Percentiles rank a stretch among this genome's conserved stretches.
Evolutionary conservation across 2,113 vertebrate species (phyloP).

Genomic region (Rhinogobius similis): DNA sequence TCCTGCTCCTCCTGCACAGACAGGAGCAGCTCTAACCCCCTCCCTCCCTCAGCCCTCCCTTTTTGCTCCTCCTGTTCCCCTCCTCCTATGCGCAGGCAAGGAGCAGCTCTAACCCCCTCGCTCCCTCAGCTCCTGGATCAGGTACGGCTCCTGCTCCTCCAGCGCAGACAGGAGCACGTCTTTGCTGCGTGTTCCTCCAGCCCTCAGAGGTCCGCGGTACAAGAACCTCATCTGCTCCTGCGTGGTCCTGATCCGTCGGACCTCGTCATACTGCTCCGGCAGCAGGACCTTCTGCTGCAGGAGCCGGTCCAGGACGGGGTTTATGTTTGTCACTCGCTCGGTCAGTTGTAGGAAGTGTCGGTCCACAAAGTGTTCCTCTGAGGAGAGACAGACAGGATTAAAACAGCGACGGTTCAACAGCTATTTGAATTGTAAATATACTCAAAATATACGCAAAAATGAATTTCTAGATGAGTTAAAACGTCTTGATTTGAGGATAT

Average conservation of each 20-base stretch:
- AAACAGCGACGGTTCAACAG: no score
- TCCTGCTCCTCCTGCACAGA: no score
- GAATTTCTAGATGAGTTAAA: no score
- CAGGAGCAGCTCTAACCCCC: no score
- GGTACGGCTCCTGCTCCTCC: not conserved
- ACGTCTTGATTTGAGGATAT: no score
- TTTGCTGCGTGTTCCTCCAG: not conserved
- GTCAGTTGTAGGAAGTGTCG: not conserved
- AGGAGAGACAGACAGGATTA: not conserved
- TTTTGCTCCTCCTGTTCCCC: no score
- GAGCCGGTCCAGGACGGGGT: not conserved
- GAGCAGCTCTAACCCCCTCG: no score
- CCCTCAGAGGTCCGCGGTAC: not conserved
- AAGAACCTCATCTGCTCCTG: not conserved
- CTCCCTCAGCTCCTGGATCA: not conserved
- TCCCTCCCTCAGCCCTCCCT: no score
- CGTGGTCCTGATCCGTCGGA: not conserved
- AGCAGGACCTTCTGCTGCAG: not conserved
- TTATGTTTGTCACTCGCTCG: not conserved
- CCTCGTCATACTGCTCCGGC: not conserved
- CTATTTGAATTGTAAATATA: no score
- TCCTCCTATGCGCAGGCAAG: no score
- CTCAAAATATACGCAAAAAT: no score
- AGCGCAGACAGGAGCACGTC: not conserved
- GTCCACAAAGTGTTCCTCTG: constrained; percentile 1